Conservation (phyloP, 2,113 vertebrate genomes). For the Urocynchramus pylzowi region DNA sequence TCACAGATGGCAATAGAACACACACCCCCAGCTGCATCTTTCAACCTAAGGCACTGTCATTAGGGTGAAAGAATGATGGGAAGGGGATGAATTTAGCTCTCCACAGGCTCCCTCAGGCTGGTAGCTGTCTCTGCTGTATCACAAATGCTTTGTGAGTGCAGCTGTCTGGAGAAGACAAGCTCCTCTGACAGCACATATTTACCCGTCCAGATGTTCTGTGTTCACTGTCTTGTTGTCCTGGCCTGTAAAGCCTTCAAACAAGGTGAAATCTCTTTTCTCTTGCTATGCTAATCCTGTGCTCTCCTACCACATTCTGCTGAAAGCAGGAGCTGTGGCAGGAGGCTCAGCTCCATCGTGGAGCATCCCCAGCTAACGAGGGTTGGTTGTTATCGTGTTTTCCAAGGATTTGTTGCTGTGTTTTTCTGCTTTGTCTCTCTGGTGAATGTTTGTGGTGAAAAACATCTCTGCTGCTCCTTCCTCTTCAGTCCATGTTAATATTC, state of each 20-base stretch:
- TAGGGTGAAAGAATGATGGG: neutral
- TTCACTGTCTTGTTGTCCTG: rapidly evolving
- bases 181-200: neutral
- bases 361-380: rapidly evolving
- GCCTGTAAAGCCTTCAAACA: neutral
- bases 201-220: neutral
- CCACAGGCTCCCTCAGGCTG: neutral
- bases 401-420: neutral
- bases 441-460: neutral
- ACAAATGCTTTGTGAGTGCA: neutral
- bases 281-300: neutral
- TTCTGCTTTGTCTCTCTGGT: neutral
- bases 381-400: rapidly evolving
- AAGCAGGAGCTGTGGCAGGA: neutral
- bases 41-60: neutral
- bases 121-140: rapidly evolving
- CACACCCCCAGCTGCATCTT: neutral
- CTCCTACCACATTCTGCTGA: rapidly evolving
- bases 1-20: neutral
- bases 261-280: neutral
- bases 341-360: rapidly evolving
- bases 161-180: neutral
- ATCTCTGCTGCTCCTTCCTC: neutral
- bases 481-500: neutral
- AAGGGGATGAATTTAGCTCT: neutral